phyloP scores from a whole-genome alignment of 2,113 vertebrate genomes.

The Pterocles burchelli region DNA sequence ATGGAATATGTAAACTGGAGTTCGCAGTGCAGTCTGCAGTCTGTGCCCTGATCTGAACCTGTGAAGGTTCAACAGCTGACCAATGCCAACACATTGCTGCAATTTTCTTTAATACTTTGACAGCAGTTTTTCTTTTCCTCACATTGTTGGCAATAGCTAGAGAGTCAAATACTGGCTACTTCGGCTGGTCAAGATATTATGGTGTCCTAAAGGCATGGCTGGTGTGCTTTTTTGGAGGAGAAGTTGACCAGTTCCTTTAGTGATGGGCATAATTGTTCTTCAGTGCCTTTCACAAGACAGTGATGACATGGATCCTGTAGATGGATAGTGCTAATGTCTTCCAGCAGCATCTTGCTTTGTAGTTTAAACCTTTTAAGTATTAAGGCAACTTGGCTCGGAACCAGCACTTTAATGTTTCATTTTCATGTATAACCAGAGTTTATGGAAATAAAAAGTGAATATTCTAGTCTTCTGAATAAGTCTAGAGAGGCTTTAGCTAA shows the following conservation, averaged over 20 bases:
- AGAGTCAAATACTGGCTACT: background rate
- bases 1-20: background rate
- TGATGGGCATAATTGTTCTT: background rate
- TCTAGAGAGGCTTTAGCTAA: conserved; percentile 11
- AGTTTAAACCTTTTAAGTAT: background rate
- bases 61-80: background rate
- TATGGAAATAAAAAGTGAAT: conserved; percentile 29
- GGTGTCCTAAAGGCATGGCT: background rate
- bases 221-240: background rate
- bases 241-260: background rate
- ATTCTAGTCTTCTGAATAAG: conserved; percentile 1
- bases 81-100: background rate
- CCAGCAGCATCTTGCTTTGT: conserved; percentile 3
- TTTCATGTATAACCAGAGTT: conserved; percentile 22
- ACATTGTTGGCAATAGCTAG: background rate
- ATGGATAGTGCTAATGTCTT: background rate
- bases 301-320: background rate
- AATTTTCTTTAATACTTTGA: background rate
- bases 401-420: conserved; percentile 23
- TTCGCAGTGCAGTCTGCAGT: background rate
- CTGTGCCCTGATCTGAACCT: background rate
- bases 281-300: conserved; percentile 16
- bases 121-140: background rate
- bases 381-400: conserved; percentile 3
- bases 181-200: background rate